These are phyloP conservation scores for Crypturellus tataupa DNA, from an alignment of 2,797 vertebrate genomes.

Conservation along the genomic window DNA sequence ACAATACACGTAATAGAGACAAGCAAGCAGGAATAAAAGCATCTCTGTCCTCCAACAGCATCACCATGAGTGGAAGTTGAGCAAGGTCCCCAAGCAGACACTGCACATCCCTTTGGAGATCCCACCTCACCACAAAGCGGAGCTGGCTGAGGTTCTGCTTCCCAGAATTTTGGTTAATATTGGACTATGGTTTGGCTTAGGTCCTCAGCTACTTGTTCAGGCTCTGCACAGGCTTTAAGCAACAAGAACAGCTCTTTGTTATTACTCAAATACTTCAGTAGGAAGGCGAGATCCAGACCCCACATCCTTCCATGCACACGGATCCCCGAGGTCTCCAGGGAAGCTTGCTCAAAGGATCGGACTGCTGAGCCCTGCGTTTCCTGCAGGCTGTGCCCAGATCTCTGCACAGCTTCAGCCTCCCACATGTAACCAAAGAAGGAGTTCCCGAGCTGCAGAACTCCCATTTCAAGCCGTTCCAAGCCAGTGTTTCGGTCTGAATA, in stretches of 20 bases:
- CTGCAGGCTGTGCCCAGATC: conserved; percentile 3
- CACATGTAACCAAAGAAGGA: conserved; percentile 14
- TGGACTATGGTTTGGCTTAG: neutral
- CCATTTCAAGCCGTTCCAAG: conserved; percentile 43
- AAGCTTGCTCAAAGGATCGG: neutral
- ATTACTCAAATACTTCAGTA: neutral
- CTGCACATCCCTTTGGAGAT: neutral
- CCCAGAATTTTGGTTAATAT: neutral
- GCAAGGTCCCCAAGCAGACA: neutral
- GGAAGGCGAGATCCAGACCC: neutral
- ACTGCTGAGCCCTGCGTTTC: neutral
- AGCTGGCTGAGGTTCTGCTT: neutral
- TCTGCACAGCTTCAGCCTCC: neutral
- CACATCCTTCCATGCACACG: neutral
- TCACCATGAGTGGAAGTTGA: neutral
- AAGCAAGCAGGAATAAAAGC: neutral
- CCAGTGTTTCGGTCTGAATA: neutral
- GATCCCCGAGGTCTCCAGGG: conserved; percentile 16
- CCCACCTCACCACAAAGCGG: neutral
- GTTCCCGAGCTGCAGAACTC: conserved; percentile 45
- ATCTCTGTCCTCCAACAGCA: neutral
- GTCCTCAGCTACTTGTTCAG: neutral
- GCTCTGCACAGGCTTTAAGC: neutral
- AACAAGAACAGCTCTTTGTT: neutral
- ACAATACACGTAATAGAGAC: no score